Base-by-base conservation (phyloP, 2,888 invertebrate species). In the Epistrophe grossulariae region DNA sequence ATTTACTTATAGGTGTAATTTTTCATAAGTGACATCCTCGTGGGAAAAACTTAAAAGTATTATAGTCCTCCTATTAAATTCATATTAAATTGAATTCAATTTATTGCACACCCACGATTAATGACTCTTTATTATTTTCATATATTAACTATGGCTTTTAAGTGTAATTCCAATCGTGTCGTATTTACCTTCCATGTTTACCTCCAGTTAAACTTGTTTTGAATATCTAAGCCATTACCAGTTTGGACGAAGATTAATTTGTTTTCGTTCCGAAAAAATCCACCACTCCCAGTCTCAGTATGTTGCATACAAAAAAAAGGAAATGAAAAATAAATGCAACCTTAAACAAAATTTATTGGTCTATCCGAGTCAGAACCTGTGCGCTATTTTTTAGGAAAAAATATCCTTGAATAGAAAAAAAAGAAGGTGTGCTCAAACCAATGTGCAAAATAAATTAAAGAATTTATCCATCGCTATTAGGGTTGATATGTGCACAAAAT, bases 391-490 rank as follows among this genome's bases (percentile, higher is more conserved):
- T 38, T 40, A 15, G n/a, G 60, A 24, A 24, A 24, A 24, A 74
- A 72, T 83, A 79, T 79, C 74, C 71, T 76, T 66, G 79, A 87
- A 83, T 62, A 19, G 3, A 52, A 35, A 85, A 77, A 72, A 70
- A 40, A 55, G 9, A 35, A 35, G 8, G 35, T 71, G n/a, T 11
- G n/a, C 71, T 52, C 35, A 59, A 55, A 31, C 71, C 76, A 60
- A 84, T 87, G 78, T 66, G 87, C 19, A 50, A 87, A 83, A 87
- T 87, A 87, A 87, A 87, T 87, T 83, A 83, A 79, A 60, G 87
- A 76, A 55, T 87, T 79, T 83, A 79, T 83, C 79, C 87, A 79
- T 79, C 76, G 79, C 87, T 76, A 71, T 87, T 87, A 79, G 64
- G 83, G 83, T 76, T 83, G 87, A 79, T 87, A 72, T 83, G 87